A percentile compares a stretch with the other conserved stretches of the same genome.
phyloP scores from a whole-genome alignment of 2,888 invertebrate genomes.

The Argyresthia albistria region DNA sequence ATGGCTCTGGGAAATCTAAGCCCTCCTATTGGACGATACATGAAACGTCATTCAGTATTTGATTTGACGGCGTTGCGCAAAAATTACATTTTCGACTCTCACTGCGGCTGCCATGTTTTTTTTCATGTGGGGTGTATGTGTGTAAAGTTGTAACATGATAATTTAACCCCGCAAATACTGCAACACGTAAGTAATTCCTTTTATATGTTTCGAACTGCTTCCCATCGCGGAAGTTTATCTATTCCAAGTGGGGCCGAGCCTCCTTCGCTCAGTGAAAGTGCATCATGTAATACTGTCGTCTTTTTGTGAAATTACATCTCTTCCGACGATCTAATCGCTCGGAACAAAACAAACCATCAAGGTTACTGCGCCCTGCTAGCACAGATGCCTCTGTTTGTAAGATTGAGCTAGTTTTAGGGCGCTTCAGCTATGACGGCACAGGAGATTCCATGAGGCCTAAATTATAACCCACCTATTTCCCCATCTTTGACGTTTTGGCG shows the following conservation, averaged over 20 bases:
- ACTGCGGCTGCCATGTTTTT: constrained; percentile 82
- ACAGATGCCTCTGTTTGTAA: constrained; percentile 26
- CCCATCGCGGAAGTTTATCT: constrained; percentile 37
- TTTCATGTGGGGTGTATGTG: constrained; percentile 79
- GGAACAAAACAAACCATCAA: constrained; percentile 32
- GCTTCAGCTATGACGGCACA: neutral
- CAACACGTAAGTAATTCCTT: constrained; percentile 48
- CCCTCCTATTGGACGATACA: constrained; percentile 43
- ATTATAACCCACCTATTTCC: constrained; percentile 30
- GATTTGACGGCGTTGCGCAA: constrained; percentile 66
- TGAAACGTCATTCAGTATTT: constrained; percentile 54
- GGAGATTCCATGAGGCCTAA: neutral
- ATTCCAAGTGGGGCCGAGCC: constrained; percentile 20
- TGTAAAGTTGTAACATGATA: constrained; percentile 58
- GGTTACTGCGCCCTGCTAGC: constrained; percentile 17
- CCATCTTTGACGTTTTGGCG: constrained; percentile 61
- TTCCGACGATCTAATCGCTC: constrained; percentile 36
- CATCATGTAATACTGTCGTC: constrained; percentile 67
- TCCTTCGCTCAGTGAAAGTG: constrained; percentile 60
- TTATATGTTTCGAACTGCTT: constrained; percentile 24
- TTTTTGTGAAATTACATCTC: constrained; percentile 68
- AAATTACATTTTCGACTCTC: constrained; percentile 52
- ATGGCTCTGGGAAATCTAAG: constrained; percentile 39
- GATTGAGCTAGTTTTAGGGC: neutral
- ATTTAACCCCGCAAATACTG: constrained; percentile 58